Evolutionary conservation across 2,797 vertebrate genomes (phyloP).

Genomic region (Zenarchopterus dispar): DNA sequence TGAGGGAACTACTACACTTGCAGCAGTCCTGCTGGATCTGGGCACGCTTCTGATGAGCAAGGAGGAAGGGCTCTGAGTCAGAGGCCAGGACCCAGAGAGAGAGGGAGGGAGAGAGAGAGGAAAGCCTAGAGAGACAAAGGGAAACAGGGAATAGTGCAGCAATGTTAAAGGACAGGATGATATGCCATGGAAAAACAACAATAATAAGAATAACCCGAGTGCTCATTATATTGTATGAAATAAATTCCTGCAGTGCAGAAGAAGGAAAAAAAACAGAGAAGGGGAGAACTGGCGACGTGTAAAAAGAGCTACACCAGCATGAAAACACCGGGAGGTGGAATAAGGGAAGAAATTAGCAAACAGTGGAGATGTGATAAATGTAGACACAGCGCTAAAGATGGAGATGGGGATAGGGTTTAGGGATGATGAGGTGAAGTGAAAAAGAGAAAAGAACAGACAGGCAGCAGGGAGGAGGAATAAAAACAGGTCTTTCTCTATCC

Average conservation of each 20-base stretch:
- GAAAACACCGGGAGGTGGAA: constrained; percentile 12
- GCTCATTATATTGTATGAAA: constrained; percentile 16
- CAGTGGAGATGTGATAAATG: constrained; percentile 39
- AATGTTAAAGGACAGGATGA: constrained; percentile 22
- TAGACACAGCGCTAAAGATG: constrained; percentile 16
- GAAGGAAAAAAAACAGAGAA: constrained; percentile 3
- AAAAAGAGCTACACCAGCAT: constrained; percentile 34
- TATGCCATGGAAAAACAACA: constrained; percentile 16
- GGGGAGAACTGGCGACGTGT: constrained; percentile 1
- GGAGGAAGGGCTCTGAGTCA: constrained; percentile 31
- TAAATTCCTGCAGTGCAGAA: constrained; percentile 26
- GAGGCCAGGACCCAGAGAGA: constrained; percentile 31
- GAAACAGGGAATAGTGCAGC: constrained; percentile 14
- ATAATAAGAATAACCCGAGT: neutral
- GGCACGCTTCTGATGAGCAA: constrained; percentile 31
- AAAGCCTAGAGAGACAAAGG: constrained; percentile 26
- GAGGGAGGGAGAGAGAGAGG: neutral
- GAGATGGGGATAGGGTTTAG: constrained; percentile 14
- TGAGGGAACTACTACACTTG: too few relatives aligned
- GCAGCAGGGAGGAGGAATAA: constrained; percentile 9
- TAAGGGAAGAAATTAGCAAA: constrained; percentile 36
- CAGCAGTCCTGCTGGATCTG: constrained; percentile 26
- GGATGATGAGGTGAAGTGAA: constrained; percentile 21
- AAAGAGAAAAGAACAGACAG: neutral
- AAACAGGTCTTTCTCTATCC: constrained; percentile 46